These are phyloP conservation scores for Glossosoma conforme DNA, from an alignment of 1,140 invertebrate species.

Conservation along the genomic window DNA sequence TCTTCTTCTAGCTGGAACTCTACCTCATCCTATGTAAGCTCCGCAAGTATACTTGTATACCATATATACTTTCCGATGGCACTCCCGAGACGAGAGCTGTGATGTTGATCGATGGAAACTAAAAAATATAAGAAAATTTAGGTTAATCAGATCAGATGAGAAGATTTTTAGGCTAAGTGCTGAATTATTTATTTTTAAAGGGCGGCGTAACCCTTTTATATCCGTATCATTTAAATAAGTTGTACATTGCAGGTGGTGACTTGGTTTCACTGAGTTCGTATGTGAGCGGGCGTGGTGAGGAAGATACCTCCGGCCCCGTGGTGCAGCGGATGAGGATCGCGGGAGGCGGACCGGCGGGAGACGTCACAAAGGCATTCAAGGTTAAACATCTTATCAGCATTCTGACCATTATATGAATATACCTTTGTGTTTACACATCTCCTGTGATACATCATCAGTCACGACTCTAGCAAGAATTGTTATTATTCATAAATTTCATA, in stretches of 20 bases:
- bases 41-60: too few species aligned
- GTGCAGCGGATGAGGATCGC: conserved; percentile 32
- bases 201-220: too few species aligned
- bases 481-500: conserved; percentile 4
- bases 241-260: conserved; percentile 32
- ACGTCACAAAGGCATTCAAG: conserved; percentile 14
- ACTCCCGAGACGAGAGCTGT: too few species aligned
- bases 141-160: too few species aligned
- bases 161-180: too few species aligned
- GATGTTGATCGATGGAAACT: too few species aligned
- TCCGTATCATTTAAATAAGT: background rate
- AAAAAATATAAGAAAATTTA: too few species aligned
- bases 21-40: too few species aligned
- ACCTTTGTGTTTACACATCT: background rate
- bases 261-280: conserved; percentile 34
- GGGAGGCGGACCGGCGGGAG: conserved; percentile 20
- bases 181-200: too few species aligned
- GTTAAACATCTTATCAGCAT: conserved; percentile 4
- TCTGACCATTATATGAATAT: background rate
- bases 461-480: background rate
- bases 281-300: conserved; percentile 31
- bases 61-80: too few species aligned
- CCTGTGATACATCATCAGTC: background rate
- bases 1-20: too few species aligned
- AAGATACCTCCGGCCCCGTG: conserved; percentile 39